Percentiles rank a stretch among this genome's conserved stretches.
phyloP scores from a whole-genome alignment of 2,888 invertebrate species.

The Podabrus alpinus region DNA sequence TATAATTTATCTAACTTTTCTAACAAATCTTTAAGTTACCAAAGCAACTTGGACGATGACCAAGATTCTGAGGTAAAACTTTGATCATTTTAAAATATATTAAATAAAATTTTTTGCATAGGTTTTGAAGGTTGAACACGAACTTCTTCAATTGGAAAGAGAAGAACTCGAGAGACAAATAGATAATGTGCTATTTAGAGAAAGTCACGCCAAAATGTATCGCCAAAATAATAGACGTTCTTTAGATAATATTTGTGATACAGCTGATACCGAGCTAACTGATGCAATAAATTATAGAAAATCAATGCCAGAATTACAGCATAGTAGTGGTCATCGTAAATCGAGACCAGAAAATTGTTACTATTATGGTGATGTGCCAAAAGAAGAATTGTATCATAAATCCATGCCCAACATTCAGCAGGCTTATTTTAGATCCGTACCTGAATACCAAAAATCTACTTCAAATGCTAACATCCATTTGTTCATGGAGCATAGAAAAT shows the following conservation, averaged over 20 bases:
- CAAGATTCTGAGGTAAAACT: conserved; percentile 50
- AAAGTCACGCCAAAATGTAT: conserved; percentile 59
- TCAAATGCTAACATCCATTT: conserved; percentile 30
- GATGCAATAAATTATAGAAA: conserved; percentile 45
- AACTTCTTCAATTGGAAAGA: conserved; percentile 75
- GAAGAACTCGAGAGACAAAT: conserved; percentile 77
- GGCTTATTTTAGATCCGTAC: conserved; percentile 38
- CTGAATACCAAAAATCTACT: conserved; percentile 15
- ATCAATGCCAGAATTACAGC: conserved; percentile 51
- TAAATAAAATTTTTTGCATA: conserved; percentile 42
- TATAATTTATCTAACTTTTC: conserved; percentile 46
- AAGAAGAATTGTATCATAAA: conserved; percentile 44
- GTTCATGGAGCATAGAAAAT: conserved; percentile 26
- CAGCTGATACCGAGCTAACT: conserved; percentile 24
- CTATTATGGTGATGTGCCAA: background rate
- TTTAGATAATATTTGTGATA: conserved; percentile 51
- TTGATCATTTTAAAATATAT: background rate
- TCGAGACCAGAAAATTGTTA: conserved; percentile 30
- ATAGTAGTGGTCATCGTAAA: conserved; percentile 11
- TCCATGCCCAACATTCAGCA: conserved; percentile 52
- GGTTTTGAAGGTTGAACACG: conserved; percentile 77
- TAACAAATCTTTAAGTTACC: conserved; percentile 16
- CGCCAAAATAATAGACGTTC: conserved; percentile 49
- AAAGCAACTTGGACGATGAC: conserved; percentile 36
- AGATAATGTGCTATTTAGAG: conserved; percentile 70